phyloP scores from a whole-genome alignment of 2,888 invertebrate species.

The Caenorhabditis becei region DNA sequence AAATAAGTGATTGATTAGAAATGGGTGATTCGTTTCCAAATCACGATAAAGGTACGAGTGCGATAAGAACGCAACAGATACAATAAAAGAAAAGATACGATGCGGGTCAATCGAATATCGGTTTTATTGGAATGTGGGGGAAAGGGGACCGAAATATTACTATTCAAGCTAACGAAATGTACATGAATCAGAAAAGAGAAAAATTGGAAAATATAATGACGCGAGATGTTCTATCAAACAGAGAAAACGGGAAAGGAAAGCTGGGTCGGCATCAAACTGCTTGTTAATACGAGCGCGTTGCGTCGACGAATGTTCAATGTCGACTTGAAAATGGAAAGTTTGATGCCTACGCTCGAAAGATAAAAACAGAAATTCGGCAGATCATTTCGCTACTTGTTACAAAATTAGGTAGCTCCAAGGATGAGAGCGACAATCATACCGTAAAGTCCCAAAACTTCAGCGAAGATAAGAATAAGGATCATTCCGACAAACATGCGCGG shows the following conservation, averaged over 20 bases:
- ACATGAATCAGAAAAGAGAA: conserved; percentile 31
- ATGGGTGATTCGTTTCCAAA: conserved; percentile 17
- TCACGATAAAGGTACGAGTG: conserved; percentile 32
- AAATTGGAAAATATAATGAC: not conserved
- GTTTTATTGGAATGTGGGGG: conserved; percentile 52
- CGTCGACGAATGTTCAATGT: conserved; percentile 3
- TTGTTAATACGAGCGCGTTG: not conserved
- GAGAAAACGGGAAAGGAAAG: conserved; percentile 17
- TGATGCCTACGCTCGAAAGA: conserved; percentile 5
- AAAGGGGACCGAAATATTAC: conserved; percentile 25
- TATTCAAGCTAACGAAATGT: conserved; percentile 44
- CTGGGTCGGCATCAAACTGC: conserved; percentile 19
- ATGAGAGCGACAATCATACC: conserved; percentile 99
- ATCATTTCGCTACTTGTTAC: conserved; percentile 9
- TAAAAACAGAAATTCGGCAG: not conserved
- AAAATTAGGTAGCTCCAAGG: conserved; percentile 89
- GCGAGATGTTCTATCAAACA: conserved; percentile 7
- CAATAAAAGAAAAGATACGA: conserved; percentile 9
- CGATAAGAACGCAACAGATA: conserved; percentile 39
- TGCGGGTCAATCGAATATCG: conserved; percentile 40
- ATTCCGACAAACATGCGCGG: conserved; percentile 97
- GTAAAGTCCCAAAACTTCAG: conserved; percentile 98
- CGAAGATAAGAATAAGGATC: conserved; percentile 97
- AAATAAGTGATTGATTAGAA: conserved; percentile 16
- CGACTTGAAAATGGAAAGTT: conserved; percentile 3